These are phyloP conservation scores for Stichodactyla mertensii DNA, from an alignment of 64 coral and sea anemone species.

Conservation along the genomic window DNA sequence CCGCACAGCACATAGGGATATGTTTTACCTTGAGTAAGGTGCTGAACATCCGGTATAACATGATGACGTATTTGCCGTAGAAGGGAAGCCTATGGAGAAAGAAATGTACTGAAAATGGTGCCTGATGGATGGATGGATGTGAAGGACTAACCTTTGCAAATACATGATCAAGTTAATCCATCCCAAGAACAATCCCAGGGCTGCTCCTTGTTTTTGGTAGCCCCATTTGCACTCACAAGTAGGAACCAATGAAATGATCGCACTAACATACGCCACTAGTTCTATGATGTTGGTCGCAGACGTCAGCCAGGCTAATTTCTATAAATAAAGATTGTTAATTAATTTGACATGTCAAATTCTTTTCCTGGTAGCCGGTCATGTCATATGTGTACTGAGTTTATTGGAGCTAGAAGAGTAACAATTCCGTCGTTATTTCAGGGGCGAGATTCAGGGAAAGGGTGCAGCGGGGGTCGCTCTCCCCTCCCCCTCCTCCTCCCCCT, in stretches of 20 bases:
- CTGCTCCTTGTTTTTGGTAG: slow-evolving; percentile 1
- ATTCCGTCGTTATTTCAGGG: too few species aligned
- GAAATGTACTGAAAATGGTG: too few species aligned
- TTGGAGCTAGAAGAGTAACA: too few species aligned
- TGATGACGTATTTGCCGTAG: slow-evolving; percentile 56
- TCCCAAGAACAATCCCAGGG: slow-evolving; percentile 42
- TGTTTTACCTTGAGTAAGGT: slow-evolving; percentile 42
- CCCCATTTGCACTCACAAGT: slow-evolving; percentile 50
- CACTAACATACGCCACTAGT: slow-evolving; percentile 8
- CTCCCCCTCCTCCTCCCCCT: too few species aligned
- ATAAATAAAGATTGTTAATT: neutral
- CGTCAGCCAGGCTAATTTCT: slow-evolving; percentile 8
- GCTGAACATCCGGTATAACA: slow-evolving; percentile 55
- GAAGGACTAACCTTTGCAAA: neutral
- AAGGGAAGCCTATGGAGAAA: slow-evolving; percentile 30
- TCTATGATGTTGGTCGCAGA: slow-evolving; percentile 44
- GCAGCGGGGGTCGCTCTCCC: too few species aligned
- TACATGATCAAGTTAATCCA: slow-evolving; percentile 66
- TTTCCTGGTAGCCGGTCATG: too few species aligned
- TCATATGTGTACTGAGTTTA: too few species aligned
- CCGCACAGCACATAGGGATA: too few species aligned
- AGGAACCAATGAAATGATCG: slow-evolving; percentile 24
- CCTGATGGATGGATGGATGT: neutral
- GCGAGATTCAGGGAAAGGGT: too few species aligned
- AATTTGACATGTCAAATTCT: too few species aligned